Conservation (phyloP, 2,797 vertebrate species). For the Argya squamiceps region DNA sequence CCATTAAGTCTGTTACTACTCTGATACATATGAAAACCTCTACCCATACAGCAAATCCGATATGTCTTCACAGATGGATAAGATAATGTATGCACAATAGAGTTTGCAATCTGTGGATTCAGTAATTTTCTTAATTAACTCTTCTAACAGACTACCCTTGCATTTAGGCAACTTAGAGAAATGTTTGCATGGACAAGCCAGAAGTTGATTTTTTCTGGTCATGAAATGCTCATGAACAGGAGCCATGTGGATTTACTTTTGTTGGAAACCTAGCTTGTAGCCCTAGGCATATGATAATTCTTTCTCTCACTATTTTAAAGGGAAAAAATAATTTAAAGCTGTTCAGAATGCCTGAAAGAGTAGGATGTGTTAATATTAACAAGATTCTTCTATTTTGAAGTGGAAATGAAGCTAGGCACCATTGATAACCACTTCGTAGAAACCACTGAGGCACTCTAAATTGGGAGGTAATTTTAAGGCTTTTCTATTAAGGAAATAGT, state of each 20-base stretch:
- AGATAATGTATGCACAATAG: background rate
- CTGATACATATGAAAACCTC: background rate
- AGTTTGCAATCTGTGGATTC: background rate
- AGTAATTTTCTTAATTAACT: constrained; percentile 3
- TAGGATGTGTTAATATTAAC: constrained; percentile 23
- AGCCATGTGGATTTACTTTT: background rate
- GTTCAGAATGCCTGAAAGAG: constrained; percentile 1
- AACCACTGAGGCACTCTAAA: constrained; percentile 34
- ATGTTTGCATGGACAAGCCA: background rate
- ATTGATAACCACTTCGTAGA: background rate
- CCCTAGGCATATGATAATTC: background rate
- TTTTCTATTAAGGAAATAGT: constrained; percentile 49
- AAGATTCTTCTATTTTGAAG: constrained; percentile 16
- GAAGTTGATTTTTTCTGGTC: background rate
- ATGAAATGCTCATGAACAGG: background rate
- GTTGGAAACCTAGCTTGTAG: background rate
- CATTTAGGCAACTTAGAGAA: background rate
- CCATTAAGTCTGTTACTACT: background rate
- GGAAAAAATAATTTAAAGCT: background rate
- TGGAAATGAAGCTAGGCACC: constrained; percentile 17
- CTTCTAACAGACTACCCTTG: background rate
- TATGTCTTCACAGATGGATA: background rate
- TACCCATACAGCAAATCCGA: background rate
- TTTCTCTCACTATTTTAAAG: background rate
- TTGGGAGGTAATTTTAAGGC: constrained; percentile 25